Base-by-base conservation (phyloP, 2,888 invertebrate species). In the Erebia aethiops region DNA sequence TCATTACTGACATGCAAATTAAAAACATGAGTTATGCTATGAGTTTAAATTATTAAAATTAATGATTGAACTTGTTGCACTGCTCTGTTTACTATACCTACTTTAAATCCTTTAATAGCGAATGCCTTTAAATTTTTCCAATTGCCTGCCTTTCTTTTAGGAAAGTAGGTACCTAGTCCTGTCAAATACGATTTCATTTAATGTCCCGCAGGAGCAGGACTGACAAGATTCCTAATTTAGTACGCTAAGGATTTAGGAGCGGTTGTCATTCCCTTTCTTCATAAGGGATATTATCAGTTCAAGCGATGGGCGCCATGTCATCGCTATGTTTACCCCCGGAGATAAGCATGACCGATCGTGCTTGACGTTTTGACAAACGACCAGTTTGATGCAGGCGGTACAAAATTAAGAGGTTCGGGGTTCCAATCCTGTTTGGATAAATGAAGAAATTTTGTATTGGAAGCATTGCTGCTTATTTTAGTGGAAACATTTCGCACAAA, bases 261-360 rank as follows among this genome's bases (percentile, higher is more conserved):
- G 70, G 56, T 62, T 62, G 71, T 73, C 62, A 70, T 61, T 65
- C 67, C 70, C 70, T 72, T 73, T 72, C 67, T 71, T 64, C 64
- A 41, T 63, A 56, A 51, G 62, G 67, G 61, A 49, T 26, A 67
- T 67, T 77, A 77, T 78, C 76, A 75, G 70, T 71, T 73, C 69
- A 71, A 75, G 70, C 73, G 76, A 73, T 75, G 74, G 75, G 74
- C 75, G 71, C 72, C 75, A 69, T 69, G 79, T 79, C 80, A 80
- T 79, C 75, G 74, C 72, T 68, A 79, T 81, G 78, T 78, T 80
- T 78, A 76, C 79, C 77, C 76, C 76, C 72, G 71, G 74, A 79
- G 80, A 79, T 79, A 80, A 78, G 78, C 79, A 74, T 79, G 78
- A 77, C 80, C 78, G 78, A 78, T 77, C 77, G 54, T 51, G 62